Evolutionary conservation across 2,888 invertebrate genomes (phyloP).

Genomic region (Nasonovia ribisnigri): DNA sequence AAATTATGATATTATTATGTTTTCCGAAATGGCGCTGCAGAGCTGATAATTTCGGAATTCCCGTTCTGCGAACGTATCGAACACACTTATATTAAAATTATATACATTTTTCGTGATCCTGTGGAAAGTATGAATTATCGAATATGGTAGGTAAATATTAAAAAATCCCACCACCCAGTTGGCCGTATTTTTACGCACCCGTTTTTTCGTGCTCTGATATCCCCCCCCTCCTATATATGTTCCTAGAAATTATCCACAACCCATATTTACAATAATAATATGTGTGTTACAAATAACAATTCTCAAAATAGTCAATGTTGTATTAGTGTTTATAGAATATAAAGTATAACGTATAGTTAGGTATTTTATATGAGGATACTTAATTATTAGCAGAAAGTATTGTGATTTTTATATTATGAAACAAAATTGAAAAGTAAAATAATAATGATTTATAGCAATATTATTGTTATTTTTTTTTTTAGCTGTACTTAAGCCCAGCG

Average conservation of each 20-base stretch:
- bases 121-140: no score
- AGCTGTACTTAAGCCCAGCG: no score
- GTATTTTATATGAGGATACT: neutral
- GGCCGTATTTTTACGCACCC: no score
- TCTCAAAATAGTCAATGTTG: neutral
- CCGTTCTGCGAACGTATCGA: neutral
- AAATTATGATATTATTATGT: neutral
- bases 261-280: no score
- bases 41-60: neutral
- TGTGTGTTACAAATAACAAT: neutral
- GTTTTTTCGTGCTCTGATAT: no score
- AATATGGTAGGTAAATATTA: no score
- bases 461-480: no score
- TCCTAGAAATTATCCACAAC: no score
- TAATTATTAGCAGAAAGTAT: neutral
- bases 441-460: neutral
- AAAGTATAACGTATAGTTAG: neutral
- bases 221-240: no score
- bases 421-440: neutral
- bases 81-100: no score
- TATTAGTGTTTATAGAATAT: neutral
- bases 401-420: neutral
- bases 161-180: no score
- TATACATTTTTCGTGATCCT: no score
- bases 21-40: neutral